These are phyloP conservation scores for Agrenia bidenticulata DNA, from an alignment of 2,888 invertebrate genomes.

Conservation along the genomic window DNA sequence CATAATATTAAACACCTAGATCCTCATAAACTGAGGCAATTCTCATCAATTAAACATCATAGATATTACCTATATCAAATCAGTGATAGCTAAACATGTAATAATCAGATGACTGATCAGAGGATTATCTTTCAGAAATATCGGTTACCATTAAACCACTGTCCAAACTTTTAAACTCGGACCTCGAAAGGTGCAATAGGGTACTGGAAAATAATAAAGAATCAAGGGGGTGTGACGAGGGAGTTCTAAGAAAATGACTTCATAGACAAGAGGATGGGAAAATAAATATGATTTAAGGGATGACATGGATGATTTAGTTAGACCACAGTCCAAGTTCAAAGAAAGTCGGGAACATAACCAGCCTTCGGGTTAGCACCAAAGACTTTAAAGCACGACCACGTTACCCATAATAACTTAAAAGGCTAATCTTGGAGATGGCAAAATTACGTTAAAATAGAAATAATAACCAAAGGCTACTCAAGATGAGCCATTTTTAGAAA, in stretches of 20 bases:
- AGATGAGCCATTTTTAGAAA: slow-evolving; percentile 24
- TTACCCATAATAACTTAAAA: slow-evolving; percentile 10
- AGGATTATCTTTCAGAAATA: too few species aligned
- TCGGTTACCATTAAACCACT: too few species aligned
- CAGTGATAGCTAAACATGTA: too few species aligned
- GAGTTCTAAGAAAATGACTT: slow-evolving; percentile 27
- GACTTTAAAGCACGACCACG: background rate
- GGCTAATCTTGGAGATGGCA: slow-evolving; percentile 9
- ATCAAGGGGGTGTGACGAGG: slow-evolving; percentile 21
- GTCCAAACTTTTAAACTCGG: too few species aligned
- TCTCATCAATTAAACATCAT: too few species aligned
- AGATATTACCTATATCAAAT: too few species aligned
- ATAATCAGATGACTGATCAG: too few species aligned
- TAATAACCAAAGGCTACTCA: slow-evolving; percentile 20
- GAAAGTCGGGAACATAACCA: background rate
- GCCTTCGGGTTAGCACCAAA: background rate
- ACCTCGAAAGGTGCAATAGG: too few species aligned
- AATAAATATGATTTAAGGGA: slow-evolving; percentile 34
- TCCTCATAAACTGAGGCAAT: too few species aligned
- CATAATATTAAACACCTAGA: too few species aligned
- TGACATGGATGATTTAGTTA: slow-evolving; percentile 22
- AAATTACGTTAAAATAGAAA: slow-evolving; percentile 17
- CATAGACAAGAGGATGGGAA: slow-evolving; percentile 23
- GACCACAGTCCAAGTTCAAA: slow-evolving; percentile 17
- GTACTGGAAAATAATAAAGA: slow-evolving; percentile 13